Evolutionary conservation across 92 coral and sea anemone genomes (phyloP), one percentile per base, ranked within the genome.

Genomic region (Phymanthus crucifer): DNA sequence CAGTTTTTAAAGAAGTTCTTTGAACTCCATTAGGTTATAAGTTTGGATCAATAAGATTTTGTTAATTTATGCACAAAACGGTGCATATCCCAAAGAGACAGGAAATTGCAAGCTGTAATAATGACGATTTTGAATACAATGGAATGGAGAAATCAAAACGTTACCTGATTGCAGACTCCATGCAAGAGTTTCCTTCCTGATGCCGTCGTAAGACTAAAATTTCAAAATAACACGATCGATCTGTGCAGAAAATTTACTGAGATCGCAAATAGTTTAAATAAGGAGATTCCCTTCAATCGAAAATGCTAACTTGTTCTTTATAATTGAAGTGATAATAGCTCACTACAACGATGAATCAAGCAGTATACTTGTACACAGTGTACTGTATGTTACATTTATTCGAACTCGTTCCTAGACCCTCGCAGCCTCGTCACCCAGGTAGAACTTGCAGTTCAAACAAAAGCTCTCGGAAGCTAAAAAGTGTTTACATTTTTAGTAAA

Each of bases 331-430:
- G 45, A 38, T 38, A 5, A 10, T 43, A 10, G 16, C 13, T 43
- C 14, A 43, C 14, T 43, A 11, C 48, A 43, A 43, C 18, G 13
- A 0, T 43, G 48, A 3, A 43, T 5, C 48, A 43, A 43, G 10
- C 48, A 43, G 14, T 43, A 4, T 4, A 38, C 10, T 4, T 38
- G 7, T 38, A n/a, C 10, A 38, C 43, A 4, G 43, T 38, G 10
- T 10, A 38, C 10, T 38, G 43, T 17, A 17, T 50, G 58, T 50
- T 10, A 50, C 21, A 14, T 50, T 50, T 21, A 54, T 54, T 16
- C 26, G 24, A 54, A 61, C 29, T 61, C 68, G 68, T 61, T 33
- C 68, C 34, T 61, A 61, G 68, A 61, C 68, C 68, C 33, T 61
- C 68, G 32, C 68, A 61, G 35, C 68, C 32, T 12, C 2, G 32